Percentiles rank a stretch among this genome's conserved stretches.
These are phyloP conservation scores for Meteorus sp. DNA, from an alignment of 1,140 invertebrate genomes.

Conservation along the genomic window DNA sequence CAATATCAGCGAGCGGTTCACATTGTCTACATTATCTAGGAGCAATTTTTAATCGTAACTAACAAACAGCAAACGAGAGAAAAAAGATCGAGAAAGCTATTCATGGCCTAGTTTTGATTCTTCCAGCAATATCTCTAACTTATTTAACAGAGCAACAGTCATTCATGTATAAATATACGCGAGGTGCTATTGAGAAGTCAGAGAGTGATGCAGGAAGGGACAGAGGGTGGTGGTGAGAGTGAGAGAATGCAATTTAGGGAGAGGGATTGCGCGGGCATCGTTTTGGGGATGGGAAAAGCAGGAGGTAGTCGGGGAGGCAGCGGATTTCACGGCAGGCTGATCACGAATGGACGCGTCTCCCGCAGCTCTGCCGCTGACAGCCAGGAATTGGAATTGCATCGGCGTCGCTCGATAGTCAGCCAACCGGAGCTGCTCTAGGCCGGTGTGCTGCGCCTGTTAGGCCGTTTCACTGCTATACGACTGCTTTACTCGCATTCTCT, in stretches of 20 bases:
- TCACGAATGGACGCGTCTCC: conserved; percentile 60
- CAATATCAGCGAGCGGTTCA: too few species aligned
- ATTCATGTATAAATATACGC: too few species aligned
- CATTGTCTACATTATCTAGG: too few species aligned
- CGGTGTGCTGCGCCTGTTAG: conserved; percentile 25
- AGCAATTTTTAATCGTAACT: too few species aligned
- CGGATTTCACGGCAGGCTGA: conserved; percentile 55
- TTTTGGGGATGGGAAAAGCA: conserved; percentile 18
- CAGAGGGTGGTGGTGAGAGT: not conserved
- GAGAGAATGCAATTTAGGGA: conserved; percentile 3
- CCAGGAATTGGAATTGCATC: conserved; percentile 62
- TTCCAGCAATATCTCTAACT: too few species aligned
- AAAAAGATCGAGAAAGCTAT: too few species aligned
- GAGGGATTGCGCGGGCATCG: not conserved
- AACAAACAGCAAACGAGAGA: too few species aligned
- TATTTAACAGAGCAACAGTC: too few species aligned
- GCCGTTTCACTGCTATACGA: conserved; percentile 26
- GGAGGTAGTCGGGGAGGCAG: conserved; percentile 46
- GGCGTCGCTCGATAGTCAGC: conserved; percentile 58
- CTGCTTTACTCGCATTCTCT: conserved; percentile 5
- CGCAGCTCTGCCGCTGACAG: conserved; percentile 60
- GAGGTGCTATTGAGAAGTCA: not conserved
- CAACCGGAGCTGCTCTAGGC: conserved; percentile 36
- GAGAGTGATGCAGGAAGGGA: conserved; percentile 8
- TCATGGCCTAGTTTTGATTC: too few species aligned